These are phyloP conservation scores for Fratercula arctica DNA, from an alignment of 2,797 vertebrate genomes.

Conservation along the genomic window DNA sequence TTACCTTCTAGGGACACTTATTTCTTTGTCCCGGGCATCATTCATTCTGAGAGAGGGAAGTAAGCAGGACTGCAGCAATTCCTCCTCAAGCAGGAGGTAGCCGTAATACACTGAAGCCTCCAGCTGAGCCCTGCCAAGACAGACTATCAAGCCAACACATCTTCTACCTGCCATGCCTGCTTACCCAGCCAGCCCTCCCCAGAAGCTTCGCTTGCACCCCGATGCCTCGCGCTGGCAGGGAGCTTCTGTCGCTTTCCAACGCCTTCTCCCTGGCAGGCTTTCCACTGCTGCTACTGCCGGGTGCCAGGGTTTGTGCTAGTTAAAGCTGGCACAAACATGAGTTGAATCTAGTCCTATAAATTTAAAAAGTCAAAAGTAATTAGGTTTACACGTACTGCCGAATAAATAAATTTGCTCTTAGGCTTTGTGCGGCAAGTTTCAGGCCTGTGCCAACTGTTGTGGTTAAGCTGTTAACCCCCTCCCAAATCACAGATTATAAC, in stretches of 20 bases:
- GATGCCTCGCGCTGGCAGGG: neutral
- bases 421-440: slow-evolving; percentile 61
- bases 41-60: neutral
- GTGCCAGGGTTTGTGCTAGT: slow-evolving; percentile 55
- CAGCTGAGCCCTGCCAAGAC: neutral
- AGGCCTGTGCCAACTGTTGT: slow-evolving; percentile 32
- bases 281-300: neutral
- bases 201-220: slow-evolving; percentile 16
- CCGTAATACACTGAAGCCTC: neutral
- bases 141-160: slow-evolving; percentile 9
- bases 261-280: slow-evolving; percentile 42
- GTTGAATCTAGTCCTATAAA: slow-evolving; percentile 54
- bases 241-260: slow-evolving; percentile 55
- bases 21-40: neutral
- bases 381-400: slow-evolving; percentile 56
- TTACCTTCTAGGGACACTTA: neutral
- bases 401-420: slow-evolving; percentile 64
- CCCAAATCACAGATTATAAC: slow-evolving; percentile 58
- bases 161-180: slow-evolving; percentile 50
- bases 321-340: slow-evolving; percentile 49
- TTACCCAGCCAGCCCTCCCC: slow-evolving; percentile 21
- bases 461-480: slow-evolving; percentile 58
- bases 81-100: neutral
- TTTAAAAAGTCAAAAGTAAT: slow-evolving; percentile 71
- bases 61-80: neutral